phyloP scores from a whole-genome alignment of 2,113 vertebrate species.

The Calypte anna region DNA sequence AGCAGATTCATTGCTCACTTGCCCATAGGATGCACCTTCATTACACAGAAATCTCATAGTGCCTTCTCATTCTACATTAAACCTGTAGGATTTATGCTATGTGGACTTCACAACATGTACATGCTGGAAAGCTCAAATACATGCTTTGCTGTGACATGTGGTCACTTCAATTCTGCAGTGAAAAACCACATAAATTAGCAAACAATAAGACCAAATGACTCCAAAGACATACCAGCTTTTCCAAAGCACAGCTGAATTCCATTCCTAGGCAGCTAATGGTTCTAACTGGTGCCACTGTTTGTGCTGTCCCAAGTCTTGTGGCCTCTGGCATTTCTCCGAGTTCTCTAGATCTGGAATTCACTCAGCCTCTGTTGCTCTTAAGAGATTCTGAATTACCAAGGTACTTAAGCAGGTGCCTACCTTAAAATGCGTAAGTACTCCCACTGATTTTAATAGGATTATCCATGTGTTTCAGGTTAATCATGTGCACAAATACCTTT shows the following conservation, averaged over 20 bases:
- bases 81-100: not conserved
- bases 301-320: not conserved
- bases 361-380: not conserved
- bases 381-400: slow-evolving; percentile 1
- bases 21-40: not conserved
- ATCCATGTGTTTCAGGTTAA: not conserved
- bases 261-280: slow-evolving; percentile 34
- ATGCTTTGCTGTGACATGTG: not conserved
- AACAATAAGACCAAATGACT: not conserved
- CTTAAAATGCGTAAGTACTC: slow-evolving; percentile 3
- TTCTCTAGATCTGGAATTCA: slow-evolving; percentile 29
- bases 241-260: slow-evolving; percentile 48
- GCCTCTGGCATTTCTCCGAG: slow-evolving; percentile 28
- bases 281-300: slow-evolving; percentile 29
- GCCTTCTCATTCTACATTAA: not conserved
- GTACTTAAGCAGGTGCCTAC: slow-evolving; percentile 26
- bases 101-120: not conserved
- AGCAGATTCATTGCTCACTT: not conserved
- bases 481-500: slow-evolving; percentile 7
- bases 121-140: not conserved
- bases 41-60: not conserved
- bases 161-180: not conserved
- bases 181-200: not conserved
- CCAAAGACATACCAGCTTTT: slow-evolving; percentile 12
- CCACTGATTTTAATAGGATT: slow-evolving; percentile 16